Conservation (phyloP, 30 jellyfish, hydroid and myxozoan species). For the Rhopilema esculentum region DNA sequence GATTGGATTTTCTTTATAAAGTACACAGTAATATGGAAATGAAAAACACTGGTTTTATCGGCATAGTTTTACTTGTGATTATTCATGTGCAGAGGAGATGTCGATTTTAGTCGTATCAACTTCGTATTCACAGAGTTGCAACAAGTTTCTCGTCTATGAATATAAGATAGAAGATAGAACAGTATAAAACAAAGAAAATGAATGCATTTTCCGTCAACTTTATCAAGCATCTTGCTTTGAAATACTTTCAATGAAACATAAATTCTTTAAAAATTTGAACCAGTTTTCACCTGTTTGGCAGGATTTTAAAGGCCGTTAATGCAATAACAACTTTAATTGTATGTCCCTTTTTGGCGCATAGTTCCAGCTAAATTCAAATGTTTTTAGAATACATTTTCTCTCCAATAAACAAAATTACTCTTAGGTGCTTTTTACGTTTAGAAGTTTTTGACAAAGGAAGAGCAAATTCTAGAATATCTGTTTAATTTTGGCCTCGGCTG, state of each 20-base stretch:
- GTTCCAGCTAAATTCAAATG: no score
- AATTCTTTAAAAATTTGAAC: background rate
- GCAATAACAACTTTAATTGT: no score
- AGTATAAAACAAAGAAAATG: background rate
- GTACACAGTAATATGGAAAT: background rate
- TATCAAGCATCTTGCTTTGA: background rate
- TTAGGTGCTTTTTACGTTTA: no score
- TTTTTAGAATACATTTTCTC: no score
- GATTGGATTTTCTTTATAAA: constrained; percentile 34
- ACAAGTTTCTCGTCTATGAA: background rate
- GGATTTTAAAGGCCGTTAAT: no score
- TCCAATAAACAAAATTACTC: no score
- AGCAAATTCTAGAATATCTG: no score
- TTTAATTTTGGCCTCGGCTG: no score
- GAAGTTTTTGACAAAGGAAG: no score
- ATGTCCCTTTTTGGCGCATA: no score
- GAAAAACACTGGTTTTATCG: constrained; percentile 14
- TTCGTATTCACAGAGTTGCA: background rate
- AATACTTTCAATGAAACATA: background rate
- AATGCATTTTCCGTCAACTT: background rate
- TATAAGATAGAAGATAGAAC: no score
- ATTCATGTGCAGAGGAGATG: background rate
- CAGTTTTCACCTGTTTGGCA: background rate
- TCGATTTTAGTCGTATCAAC: background rate
- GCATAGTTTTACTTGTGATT: constrained; percentile 18